Percentiles rank a stretch among this genome's conserved stretches.
These are phyloP conservation scores for Watsonalla cultraria DNA, from an alignment of 2,888 invertebrate genomes.

Conservation along the genomic window DNA sequence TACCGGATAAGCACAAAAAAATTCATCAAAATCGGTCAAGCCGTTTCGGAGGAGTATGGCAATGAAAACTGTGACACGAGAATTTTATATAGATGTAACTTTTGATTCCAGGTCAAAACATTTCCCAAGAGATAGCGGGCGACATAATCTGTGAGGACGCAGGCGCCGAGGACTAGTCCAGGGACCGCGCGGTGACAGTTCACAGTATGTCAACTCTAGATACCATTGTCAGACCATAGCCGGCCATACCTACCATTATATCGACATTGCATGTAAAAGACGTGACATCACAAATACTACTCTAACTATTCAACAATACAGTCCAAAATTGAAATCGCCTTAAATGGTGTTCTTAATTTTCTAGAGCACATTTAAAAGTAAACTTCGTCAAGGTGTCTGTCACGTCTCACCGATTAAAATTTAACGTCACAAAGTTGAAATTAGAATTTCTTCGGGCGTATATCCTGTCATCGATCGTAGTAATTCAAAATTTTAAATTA, in stretches of 20 bases:
- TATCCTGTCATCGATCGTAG: conserved; percentile 46
- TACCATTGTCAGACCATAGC: conserved; percentile 52
- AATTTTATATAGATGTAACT: no score
- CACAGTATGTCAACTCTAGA: conserved; percentile 75
- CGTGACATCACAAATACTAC: conserved; percentile 2
- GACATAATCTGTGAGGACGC: conserved; percentile 73
- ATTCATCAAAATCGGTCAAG: no score
- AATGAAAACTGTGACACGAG: no score
- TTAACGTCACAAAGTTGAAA: conserved; percentile 39
- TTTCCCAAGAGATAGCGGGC: conserved; percentile 76
- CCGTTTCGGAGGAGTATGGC: no score
- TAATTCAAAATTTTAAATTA: conserved; percentile 47
- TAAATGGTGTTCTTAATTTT: neutral
- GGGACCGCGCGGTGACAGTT: conserved; percentile 52
- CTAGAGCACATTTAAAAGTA: no score
- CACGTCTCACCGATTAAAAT: conserved; percentile 31
- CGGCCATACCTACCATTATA: conserved; percentile 21
- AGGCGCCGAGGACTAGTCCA: conserved; percentile 64
- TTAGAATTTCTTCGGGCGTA: conserved; percentile 41
- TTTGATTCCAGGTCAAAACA: conserved; percentile 67
- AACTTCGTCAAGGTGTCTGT: conserved; percentile 10
- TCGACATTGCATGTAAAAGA: conserved; percentile 12
- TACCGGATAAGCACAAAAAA: no score
- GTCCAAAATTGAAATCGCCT: neutral
- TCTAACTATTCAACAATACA: neutral